Conservation (phyloP, 1,140 invertebrate species). For the Neuroterus valhalla region DNA sequence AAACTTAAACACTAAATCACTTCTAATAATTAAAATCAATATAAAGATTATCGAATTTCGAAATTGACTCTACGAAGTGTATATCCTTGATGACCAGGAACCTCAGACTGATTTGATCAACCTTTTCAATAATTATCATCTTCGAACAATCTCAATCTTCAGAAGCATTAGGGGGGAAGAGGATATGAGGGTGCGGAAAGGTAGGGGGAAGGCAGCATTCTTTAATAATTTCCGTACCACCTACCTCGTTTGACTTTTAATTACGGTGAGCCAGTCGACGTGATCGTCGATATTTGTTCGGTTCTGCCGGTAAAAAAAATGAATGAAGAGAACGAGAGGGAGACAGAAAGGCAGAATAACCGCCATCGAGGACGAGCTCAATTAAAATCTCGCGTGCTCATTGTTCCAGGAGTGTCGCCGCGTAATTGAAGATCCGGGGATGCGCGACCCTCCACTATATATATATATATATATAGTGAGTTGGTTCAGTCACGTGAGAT, state of each 20-base stretch:
- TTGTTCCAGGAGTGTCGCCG: conserved; percentile 53
- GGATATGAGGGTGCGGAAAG: background rate
- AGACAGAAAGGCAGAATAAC: conserved; percentile 14
- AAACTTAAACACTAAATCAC: too few relatives aligned
- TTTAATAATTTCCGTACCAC: conserved; percentile 1
- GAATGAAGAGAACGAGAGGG: conserved; percentile 2
- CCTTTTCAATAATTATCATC: too few relatives aligned
- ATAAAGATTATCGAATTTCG: too few relatives aligned
- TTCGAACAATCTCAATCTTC: too few relatives aligned
- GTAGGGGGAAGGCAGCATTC: background rate
- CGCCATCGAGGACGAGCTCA: conserved; percentile 41
- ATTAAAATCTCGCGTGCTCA: conserved; percentile 61
- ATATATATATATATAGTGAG: conserved; percentile 1
- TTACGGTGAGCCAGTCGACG: background rate
- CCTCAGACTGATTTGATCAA: too few relatives aligned
- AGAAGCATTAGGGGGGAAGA: background rate
- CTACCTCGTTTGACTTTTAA: conserved; percentile 40
- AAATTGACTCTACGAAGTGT: too few relatives aligned
- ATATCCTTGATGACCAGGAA: too few relatives aligned
- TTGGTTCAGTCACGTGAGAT: conserved; percentile 16
- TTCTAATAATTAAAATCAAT: too few relatives aligned
- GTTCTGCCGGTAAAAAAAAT: background rate
- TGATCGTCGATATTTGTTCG: background rate
- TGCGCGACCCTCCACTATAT: background rate
- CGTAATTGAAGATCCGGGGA: conserved; percentile 53